phyloP scores from a whole-genome alignment of 1,140 invertebrate species.

The Batillaria attramentaria region DNA sequence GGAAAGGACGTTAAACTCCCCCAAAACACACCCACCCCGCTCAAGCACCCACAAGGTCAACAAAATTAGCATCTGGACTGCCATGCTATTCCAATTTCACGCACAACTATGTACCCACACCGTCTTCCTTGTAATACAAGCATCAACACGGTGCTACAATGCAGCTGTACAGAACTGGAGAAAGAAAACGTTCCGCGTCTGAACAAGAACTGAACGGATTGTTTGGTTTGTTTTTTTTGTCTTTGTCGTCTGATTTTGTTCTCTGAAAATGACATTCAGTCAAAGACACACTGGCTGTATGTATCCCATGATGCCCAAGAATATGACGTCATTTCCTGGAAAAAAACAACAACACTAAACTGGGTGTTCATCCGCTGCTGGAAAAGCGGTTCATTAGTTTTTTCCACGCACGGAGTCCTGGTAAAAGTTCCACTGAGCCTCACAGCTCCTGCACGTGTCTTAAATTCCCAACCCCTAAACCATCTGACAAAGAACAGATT shows the following conservation, averaged over 20 bases:
- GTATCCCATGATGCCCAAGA: background rate
- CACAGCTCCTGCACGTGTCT: too few relatives aligned
- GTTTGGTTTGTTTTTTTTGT: too few relatives aligned
- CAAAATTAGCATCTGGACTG: background rate
- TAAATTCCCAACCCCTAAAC: too few relatives aligned
- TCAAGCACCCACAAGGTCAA: background rate
- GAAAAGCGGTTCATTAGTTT: background rate
- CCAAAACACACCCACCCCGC: background rate
- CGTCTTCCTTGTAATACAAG: background rate
- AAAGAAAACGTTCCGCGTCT: background rate
- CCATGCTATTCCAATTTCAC: background rate
- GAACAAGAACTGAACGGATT: too few relatives aligned
- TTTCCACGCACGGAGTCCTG: too few relatives aligned
- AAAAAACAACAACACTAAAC: background rate
- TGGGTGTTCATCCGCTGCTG: background rate
- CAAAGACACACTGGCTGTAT: constrained; percentile 6
- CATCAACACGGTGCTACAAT: background rate
- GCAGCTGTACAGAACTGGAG: background rate
- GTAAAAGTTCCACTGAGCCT: too few relatives aligned
- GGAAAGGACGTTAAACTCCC: background rate
- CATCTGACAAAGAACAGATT: too few relatives aligned
- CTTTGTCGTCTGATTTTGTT: too few relatives aligned
- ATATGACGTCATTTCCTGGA: background rate
- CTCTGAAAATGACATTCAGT: background rate
- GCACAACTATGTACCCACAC: background rate